phyloP scores from a whole-genome alignment of 2,113 vertebrate species.

The Cranoglanis bouderius region DNA sequence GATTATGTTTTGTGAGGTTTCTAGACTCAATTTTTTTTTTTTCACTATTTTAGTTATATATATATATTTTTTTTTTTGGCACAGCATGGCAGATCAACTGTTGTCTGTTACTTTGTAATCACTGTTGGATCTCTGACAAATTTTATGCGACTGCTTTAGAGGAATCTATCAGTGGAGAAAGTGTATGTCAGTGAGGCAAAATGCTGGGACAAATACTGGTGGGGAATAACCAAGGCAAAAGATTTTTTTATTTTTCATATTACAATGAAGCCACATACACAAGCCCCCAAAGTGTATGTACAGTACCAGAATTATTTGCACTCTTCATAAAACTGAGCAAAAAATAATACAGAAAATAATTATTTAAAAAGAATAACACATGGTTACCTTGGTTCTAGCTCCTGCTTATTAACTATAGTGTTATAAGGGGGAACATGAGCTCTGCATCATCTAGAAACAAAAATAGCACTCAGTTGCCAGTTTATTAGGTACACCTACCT shows the following conservation, averaged over 20 bases:
- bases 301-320: neutral
- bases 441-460: conserved; percentile 33
- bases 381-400: neutral
- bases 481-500: neutral
- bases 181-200: neutral
- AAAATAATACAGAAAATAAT: neutral
- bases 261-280: neutral
- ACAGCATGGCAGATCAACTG: neutral
- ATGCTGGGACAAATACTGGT: neutral
- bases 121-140: neutral
- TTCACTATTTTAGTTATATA: neutral
- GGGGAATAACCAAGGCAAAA: neutral
- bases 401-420: conserved; percentile 43
- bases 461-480: neutral
- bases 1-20: neutral
- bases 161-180: neutral
- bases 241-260: neutral
- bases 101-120: neutral
- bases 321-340: neutral
- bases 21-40: neutral
- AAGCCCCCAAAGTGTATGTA: neutral
- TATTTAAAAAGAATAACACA: neutral
- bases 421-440: conserved; percentile 26
- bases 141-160: neutral
- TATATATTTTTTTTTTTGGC: too few relatives aligned